Evolutionary conservation across 2,888 invertebrate genomes (phyloP).

Genomic region (Piscicola geometra): DNA sequence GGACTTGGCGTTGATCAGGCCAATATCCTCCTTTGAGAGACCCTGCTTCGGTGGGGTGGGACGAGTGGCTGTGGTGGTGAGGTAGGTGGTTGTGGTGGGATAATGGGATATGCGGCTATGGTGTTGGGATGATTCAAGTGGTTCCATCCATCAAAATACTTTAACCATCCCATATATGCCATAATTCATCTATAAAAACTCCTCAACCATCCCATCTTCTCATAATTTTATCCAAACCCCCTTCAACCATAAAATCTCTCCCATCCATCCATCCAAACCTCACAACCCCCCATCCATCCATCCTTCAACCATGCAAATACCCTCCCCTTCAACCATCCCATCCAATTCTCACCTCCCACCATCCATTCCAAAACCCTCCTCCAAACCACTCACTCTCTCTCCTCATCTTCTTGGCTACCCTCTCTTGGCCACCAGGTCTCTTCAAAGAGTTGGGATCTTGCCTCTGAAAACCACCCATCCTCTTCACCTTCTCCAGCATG

Average conservation of each 20-base stretch:
- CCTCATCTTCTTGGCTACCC: slow-evolving; percentile 12
- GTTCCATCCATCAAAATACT: neutral
- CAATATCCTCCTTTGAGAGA: slow-evolving; percentile 49
- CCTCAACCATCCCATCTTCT: no score
- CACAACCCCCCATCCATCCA: neutral
- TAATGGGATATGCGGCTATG: neutral
- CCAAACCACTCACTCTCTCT: no score
- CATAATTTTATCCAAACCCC: no score
- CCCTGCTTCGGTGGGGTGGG: neutral
- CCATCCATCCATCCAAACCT: no score
- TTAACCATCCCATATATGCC: neutral
- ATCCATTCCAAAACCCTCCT: no score
- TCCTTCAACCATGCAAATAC: no score
- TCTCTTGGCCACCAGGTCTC: neutral
- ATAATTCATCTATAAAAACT: no score
- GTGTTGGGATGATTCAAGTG: neutral
- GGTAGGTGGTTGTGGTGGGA: neutral
- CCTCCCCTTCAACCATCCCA: no score
- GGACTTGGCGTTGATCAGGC: slow-evolving; percentile 50
- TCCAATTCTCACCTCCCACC: no score
- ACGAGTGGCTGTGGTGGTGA: neutral
- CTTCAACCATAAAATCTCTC: no score
- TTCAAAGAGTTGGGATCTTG: slow-evolving; percentile 16
- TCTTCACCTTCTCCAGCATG: slow-evolving; percentile 1
- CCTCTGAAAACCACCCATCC: slow-evolving; percentile 22